A percentile compares a stretch with the other conserved stretches of the same genome.
Conservation (phyloP, 1,140 invertebrate genomes). For the Drosophila teissieri region DNA sequence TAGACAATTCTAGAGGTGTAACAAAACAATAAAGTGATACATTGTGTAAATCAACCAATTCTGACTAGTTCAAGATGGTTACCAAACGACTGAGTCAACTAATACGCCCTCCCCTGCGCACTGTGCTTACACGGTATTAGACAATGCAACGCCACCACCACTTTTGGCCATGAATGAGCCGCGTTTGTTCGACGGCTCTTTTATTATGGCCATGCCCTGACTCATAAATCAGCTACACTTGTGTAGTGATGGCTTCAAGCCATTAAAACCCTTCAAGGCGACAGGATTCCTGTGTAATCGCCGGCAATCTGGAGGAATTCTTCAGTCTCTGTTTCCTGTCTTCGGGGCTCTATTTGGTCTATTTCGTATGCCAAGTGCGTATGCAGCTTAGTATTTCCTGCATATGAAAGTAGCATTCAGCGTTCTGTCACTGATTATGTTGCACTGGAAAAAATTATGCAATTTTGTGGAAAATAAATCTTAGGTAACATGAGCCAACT, state of each 20-base stretch:
- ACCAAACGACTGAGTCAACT: background rate
- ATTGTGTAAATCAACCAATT: no score
- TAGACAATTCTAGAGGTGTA: background rate
- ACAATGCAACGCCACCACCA: slow-evolving; percentile 29
- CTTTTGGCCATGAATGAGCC: slow-evolving; percentile 61
- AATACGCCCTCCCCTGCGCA: background rate
- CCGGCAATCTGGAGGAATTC: slow-evolving; percentile 1
- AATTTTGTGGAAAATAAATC: no score
- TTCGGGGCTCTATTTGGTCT: background rate
- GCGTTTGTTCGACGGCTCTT: slow-evolving; percentile 46
- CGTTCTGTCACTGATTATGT: background rate
- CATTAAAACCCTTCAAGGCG: background rate
- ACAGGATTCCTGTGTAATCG: slow-evolving; percentile 6
- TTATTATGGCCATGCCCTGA: slow-evolving; percentile 18
- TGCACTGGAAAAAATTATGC: background rate
- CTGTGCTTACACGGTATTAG: slow-evolving; percentile 38
- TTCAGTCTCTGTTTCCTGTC: slow-evolving; percentile 30
- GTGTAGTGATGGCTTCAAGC: slow-evolving; percentile 11
- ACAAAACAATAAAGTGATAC: no score
- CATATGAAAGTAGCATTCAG: background rate
- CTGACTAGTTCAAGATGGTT: background rate
- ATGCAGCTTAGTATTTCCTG: slow-evolving; percentile 1
- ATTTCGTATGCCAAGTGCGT: slow-evolving; percentile 4
- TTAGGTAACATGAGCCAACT: no score
- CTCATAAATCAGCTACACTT: slow-evolving; percentile 40